Base-by-base conservation (phyloP, 2,888 invertebrate species). In the Scaeva pyrastri region DNA sequence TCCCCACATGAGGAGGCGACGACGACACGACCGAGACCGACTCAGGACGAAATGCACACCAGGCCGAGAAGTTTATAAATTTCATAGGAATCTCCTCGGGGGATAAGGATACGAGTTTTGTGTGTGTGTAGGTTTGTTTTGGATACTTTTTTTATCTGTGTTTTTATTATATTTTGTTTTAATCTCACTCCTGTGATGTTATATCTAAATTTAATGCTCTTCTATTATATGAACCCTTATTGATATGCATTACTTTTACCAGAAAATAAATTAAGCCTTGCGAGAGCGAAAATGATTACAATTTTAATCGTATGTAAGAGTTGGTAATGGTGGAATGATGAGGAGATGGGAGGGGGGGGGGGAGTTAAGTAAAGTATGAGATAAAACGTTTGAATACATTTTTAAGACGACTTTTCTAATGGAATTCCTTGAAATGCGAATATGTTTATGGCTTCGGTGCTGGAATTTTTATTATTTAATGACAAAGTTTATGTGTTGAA, bases 231-330 rank as follows among this genome's bases (percentile, higher is more conserved):
- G 75, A 58, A 66, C 56, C 56, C 66, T 60, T 76, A 50, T 70
- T 70, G 36, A 43, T 76, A 60, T 70, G 64, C 52, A 70, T 71
- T 66, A 14, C 64, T 60, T 56, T 56, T 36, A 26, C 56, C 41
- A 62, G 2, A 62, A 62, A 26, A 43, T 26, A 64, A 64, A 56
- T 52, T 56, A 64, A 36, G 10, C 14, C 62, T 52, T 50, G 48
- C 31, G n/a, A 55, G 7, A 21, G 39, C 2, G n/a, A 26, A 62
- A 16, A 62, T 43, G 41, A 31, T 31, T 23, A 55, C 26, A 55
- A 31, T 31, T 31, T 31, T 31, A 31, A n/a, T n/a, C 31, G n/a
- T 26, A 41, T 48, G 45, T 16, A 7, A n/a, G 48, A 4, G 31
- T n/a, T n/a, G n/a, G n/a, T n/a, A n/a, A n/a, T n/a, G 8, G 5